A percentile compares a stretch with the other conserved stretches of the same genome.
These are phyloP conservation scores for Cinara cedri DNA, from an alignment of 2,888 invertebrate species.

Conservation along the genomic window DNA sequence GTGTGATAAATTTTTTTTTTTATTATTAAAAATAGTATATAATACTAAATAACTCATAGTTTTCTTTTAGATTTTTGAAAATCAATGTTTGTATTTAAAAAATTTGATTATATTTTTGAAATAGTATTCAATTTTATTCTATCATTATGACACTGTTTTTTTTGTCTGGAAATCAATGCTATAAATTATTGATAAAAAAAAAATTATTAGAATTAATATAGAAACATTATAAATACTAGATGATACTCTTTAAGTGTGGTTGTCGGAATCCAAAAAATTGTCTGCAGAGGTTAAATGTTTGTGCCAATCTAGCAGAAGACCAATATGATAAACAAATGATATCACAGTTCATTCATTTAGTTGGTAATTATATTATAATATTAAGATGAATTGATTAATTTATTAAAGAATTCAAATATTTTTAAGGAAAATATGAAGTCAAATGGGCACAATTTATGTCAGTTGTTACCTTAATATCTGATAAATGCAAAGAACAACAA, in stretches of 20 bases:
- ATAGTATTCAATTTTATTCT: neutral
- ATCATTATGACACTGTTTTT: neutral
- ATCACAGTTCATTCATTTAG: constrained; percentile 66
- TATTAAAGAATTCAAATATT: neutral
- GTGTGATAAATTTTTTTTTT: constrained; percentile 8
- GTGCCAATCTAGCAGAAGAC: constrained; percentile 67
- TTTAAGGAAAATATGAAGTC: constrained; percentile 34
- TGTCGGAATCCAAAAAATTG: constrained; percentile 64
- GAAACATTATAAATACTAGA: constrained; percentile 60
- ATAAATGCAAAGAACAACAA: constrained; percentile 50
- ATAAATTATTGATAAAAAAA: neutral
- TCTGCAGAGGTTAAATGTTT: constrained; percentile 64
- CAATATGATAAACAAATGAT: constrained; percentile 63
- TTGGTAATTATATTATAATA: constrained; percentile 63
- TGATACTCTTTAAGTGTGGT: constrained; percentile 64
- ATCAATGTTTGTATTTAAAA: neutral
- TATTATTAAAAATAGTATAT: neutral
- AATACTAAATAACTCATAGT: neutral
- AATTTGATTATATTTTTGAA: neutral
- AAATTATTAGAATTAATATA: neutral
- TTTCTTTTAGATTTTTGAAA: neutral
- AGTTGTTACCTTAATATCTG: constrained; percentile 46
- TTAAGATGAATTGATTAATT: neutral
- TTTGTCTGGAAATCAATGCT: neutral
- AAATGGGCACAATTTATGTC: constrained; percentile 31